phyloP scores from a whole-genome alignment of 2,113 vertebrate genomes.

The Neogale vison region DNA sequence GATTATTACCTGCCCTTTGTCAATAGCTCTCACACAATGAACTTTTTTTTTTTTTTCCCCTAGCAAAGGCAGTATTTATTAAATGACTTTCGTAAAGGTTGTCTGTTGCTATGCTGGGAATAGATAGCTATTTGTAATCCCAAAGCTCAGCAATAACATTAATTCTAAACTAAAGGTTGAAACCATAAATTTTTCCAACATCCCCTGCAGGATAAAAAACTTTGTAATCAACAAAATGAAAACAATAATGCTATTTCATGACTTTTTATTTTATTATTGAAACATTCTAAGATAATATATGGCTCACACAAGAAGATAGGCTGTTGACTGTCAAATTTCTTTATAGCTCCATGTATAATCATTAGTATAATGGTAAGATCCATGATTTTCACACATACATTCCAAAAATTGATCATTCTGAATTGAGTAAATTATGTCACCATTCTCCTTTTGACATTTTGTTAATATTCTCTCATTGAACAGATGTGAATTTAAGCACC shows the following conservation, averaged over 20 bases:
- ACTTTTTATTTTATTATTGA: slow-evolving; percentile 77
- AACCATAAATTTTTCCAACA: slow-evolving; percentile 78
- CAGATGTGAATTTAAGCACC: not conserved
- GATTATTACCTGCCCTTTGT: slow-evolving; percentile 63
- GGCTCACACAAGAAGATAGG: slow-evolving; percentile 47
- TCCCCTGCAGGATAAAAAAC: slow-evolving; percentile 75
- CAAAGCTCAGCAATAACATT: slow-evolving; percentile 75
- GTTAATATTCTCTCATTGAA: not conserved
- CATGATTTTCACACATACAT: slow-evolving; percentile 58
- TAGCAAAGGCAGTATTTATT: slow-evolving; percentile 63
- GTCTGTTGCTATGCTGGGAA: slow-evolving; percentile 56
- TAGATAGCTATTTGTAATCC: slow-evolving; percentile 73
- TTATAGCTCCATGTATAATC: slow-evolving; percentile 50
- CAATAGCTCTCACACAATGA: slow-evolving; percentile 48
- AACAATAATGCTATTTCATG: slow-evolving; percentile 77
- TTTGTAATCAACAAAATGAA: slow-evolving; percentile 80
- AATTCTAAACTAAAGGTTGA: slow-evolving; percentile 80
- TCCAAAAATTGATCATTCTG: slow-evolving; percentile 62
- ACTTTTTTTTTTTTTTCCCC: not conserved
- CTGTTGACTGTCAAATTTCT: slow-evolving; percentile 48
- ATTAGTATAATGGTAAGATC: slow-evolving; percentile 52
- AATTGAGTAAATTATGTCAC: slow-evolving; percentile 36
- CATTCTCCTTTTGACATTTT: slow-evolving; percentile 52
- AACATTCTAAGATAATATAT: slow-evolving; percentile 14
- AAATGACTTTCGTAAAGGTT: slow-evolving; percentile 68